Percentiles rank a stretch among this genome's conserved stretches.
phyloP scores from a whole-genome alignment of 2,113 vertebrate genomes.

The Clarias gariepinus region DNA sequence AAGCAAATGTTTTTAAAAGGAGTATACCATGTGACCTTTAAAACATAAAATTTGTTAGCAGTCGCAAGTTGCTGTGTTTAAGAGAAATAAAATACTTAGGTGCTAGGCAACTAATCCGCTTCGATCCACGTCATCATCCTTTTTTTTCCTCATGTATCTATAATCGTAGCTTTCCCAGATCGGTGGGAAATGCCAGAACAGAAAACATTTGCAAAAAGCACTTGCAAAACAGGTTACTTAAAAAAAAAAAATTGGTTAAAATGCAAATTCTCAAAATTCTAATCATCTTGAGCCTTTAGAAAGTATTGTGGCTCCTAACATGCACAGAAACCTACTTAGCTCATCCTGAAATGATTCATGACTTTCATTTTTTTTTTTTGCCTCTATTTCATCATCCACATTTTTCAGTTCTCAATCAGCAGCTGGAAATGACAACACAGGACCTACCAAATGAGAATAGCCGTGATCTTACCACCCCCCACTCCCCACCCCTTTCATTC shows the following conservation, averaged over 20 bases:
- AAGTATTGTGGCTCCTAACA: not conserved
- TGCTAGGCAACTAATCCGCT: not conserved
- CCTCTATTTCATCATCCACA: not conserved
- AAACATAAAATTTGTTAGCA: not conserved
- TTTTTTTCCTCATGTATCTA: not conserved
- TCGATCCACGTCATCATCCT: not conserved
- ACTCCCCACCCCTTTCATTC: not conserved
- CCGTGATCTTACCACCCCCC: conserved; percentile 16
- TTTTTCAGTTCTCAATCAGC: not conserved
- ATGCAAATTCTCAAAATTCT: not conserved
- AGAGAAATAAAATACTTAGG: not conserved
- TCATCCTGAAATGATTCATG: not conserved
- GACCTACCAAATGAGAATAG: conserved; percentile 3
- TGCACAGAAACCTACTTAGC: not conserved
- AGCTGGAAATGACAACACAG: not conserved
- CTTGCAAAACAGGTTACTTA: not conserved
- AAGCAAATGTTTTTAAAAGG: too few relatives aligned
- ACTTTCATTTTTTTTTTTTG: not conserved
- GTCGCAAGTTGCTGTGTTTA: not conserved
- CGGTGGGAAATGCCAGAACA: not conserved
- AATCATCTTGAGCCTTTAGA: not conserved
- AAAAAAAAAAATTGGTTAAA: not conserved
- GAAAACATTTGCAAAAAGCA: not conserved
- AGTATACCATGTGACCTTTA: not conserved
- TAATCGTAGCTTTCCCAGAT: not conserved